Evolutionary conservation across 1,140 invertebrate genomes (phyloP), one percentile per base, ranked within the genome.

Genomic region (Rhynchophorus ferrugineus): DNA sequence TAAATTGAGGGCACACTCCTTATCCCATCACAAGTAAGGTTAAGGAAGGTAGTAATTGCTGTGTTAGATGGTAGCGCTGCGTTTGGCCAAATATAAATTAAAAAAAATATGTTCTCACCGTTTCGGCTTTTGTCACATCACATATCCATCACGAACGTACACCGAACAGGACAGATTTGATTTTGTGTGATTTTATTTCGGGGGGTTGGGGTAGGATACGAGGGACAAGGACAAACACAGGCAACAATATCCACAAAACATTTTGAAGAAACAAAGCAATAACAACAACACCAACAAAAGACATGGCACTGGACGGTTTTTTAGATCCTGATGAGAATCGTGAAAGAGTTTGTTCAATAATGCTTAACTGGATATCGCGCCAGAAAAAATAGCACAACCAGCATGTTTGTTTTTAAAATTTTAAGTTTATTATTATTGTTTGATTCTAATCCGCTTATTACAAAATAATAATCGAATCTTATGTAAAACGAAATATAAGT

Each of bases 11-110:
- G 65, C 65, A 65, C 73, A 77, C 78, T 78, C 76, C 78, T 78
- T 78, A 79, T 79, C 78, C 77, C 77, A 79, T 78, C 74, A 79
- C 77, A 56, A 39, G 46, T 54, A 50, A 58, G 60, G 52, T 63
- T 65, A 65, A 63, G 64, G 62, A 58, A 62, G 57, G 58, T 59
- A 53, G 44, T 51, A 37, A 54, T 47, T 59, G 45, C 51, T 46
- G 48, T 56, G 58, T 60, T 60, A 61, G 43, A 29, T 39, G 42
- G 43, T 19, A 19, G 39, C 17, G 8, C 0, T 43, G 22, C 24
- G 13, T 14, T 37, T 43, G 38, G 48, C 41, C 48, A 50, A 50
- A 50, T 46, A 48, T 38, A 50, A 17, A 43, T 44, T 53, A 52
- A 45, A 49, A 48, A 53, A 39, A 51, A 55, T 24, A 56, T 61